These are phyloP conservation scores for Gallinago solitaria DNA, from an alignment of 2,797 vertebrate species.

Conservation along the genomic window DNA sequence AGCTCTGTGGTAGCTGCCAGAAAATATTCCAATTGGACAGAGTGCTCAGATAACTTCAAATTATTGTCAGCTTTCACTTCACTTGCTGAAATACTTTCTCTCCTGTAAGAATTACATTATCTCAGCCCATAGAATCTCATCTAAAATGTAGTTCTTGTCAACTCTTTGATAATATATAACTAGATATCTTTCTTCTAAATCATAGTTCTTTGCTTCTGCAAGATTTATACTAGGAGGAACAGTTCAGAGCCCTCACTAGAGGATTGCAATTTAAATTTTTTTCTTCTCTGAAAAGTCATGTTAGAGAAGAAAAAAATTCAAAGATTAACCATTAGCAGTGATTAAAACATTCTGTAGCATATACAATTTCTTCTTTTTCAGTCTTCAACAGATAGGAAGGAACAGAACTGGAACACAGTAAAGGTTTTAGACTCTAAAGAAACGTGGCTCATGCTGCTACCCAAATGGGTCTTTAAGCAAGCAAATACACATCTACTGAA, in stretches of 20 bases:
- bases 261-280: not conserved
- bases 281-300: not conserved
- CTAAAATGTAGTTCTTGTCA: not conserved
- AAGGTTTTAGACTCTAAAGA: not conserved
- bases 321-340: not conserved
- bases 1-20: not conserved
- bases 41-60: not conserved
- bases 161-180: not conserved
- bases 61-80: not conserved
- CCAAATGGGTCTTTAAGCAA: not conserved
- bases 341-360: not conserved
- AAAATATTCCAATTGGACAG: not conserved
- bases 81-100: not conserved
- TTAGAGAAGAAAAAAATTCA: not conserved
- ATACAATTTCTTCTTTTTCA: not conserved
- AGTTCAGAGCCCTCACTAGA: not conserved
- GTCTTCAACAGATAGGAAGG: not conserved
- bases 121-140: not conserved
- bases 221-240: not conserved
- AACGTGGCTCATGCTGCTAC: not conserved
- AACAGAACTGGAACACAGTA: not conserved
- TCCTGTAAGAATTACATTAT: not conserved
- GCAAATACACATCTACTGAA: not conserved
- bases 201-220: not conserved
- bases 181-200: not conserved